Evolutionary conservation across 2,797 vertebrate genomes (phyloP), one percentile per base, ranked within the genome.

Genomic region (Dendrocincla tyrannina): DNA sequence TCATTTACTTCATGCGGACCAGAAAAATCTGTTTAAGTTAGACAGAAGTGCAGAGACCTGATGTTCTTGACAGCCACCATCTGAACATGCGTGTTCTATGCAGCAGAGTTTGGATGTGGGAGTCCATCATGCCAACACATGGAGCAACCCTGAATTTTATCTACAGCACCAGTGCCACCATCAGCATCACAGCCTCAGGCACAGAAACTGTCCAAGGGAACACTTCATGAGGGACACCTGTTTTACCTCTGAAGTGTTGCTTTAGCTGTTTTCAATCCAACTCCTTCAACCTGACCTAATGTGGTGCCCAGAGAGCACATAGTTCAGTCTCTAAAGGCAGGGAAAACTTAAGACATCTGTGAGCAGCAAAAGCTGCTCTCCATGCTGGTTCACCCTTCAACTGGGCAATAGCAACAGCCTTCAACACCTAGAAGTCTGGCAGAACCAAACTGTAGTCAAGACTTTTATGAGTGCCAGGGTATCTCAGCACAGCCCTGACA

Each of bases 1-100:
- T n/a, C 56, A 1, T 81, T 72, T 59, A 59, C 63, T 96, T 74
- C 66, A 17, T 73, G 75, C 81, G 86, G 87, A 79, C 85, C 93
- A 73, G 86, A 95, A 60, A 86, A 88, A 41, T 56, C 42, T 33
- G 82, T 33, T 80, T 32, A 41, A 67, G 22, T 76, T 68, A 81
- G 75, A 69, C 46, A 88, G 84, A 73, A 91, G 73, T n/a, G 30
- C 11, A 19, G 59, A 62, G 53, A 76, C 28, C 1, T 91, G 19
- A 9, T 49, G 58, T 35, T 5, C 7, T 19, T 44, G 44, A 69
- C 63, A 87, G 64, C 8, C 35, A 32, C 69, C 6, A 3, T 18
- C 68, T 75, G 81, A 82, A 20, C 44, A 13, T 0, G 30, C 2
- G 2, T 5, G 19, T 39, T 46, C 42, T 30, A 5, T 0, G 2